Evolutionary conservation across 2,113 vertebrate species (phyloP), one percentile per base, ranked within the genome.

Genomic region (Platichthys stellatus): DNA sequence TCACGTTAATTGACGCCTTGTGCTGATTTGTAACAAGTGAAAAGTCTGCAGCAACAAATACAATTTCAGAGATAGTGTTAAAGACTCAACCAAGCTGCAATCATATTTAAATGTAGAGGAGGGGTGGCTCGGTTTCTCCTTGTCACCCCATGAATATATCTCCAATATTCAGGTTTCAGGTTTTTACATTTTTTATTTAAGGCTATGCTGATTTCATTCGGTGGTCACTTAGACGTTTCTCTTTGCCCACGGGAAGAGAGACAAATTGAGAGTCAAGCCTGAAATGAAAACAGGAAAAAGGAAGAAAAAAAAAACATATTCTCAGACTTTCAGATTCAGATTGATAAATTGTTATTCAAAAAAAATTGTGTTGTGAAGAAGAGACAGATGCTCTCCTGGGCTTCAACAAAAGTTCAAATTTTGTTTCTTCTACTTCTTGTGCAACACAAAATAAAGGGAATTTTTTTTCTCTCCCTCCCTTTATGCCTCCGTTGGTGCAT

Each of bases 211-310:
- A 66, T 56, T 62, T 56, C 45, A 57, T 58, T 57, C 54, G 26
- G 45, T 3, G 51, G 28, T 53, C 61, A 59, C 47, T 63, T n/a
- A n/a, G 70, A 40, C n/a, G 5, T 35, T 67, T 51, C 47, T 51
- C 47, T 78, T 64, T 47, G 40, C 58, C 73, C 31, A 56, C 14
- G 18, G 69, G 51, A 74, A 26, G 45, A 71, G 47, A 51, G 60
- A 43, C 1, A 51, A 58, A 69, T 49, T 63, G 35, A 69, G 75
- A 72, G 18, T 59, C 12, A 28, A 49, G 18, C 60, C n/a, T 49
- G 63, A 79, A 76, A 78, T 60, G n/a, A 70, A 72, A 31, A 40
- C 13, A 6, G 51, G 3, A n/a, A n/a, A 11, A 12, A 9, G 38
- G 38, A 40, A 10, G 38, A 6, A 40, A 40, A 24, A 17, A n/a